Evolutionary conservation across 1,140 invertebrate genomes (phyloP).

Genomic region (Drosophila mauritiana): DNA sequence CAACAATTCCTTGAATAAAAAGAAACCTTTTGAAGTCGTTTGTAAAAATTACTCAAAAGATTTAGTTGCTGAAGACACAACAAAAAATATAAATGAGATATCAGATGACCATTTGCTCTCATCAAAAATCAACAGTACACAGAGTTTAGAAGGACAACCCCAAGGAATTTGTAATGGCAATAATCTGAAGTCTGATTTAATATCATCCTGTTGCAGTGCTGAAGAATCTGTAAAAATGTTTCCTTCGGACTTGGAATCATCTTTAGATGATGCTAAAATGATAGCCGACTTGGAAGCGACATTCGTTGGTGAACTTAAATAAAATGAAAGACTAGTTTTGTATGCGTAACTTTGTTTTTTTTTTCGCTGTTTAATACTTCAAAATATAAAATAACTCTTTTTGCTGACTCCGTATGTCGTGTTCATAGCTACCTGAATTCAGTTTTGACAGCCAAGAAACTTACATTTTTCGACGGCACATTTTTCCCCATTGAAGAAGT

Average conservation of each 20-base stretch:
- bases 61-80: background rate
- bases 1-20: background rate
- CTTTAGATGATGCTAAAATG: slow-evolving; percentile 34
- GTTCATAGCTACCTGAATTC: too few species aligned
- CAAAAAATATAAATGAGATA: background rate
- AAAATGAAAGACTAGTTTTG: slow-evolving; percentile 5
- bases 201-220: background rate
- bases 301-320: slow-evolving; percentile 56
- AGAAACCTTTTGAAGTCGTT: background rate
- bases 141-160: background rate
- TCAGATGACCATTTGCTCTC: too few species aligned
- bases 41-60: background rate
- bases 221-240: background rate
- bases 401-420: too few species aligned
- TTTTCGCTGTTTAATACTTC: too few species aligned
- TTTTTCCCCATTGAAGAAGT: too few species aligned
- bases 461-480: too few species aligned
- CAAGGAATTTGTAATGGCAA: background rate
- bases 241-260: background rate
- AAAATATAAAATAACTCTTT: too few species aligned
- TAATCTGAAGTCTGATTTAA: background rate
- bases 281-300: slow-evolving; percentile 52
- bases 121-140: background rate
- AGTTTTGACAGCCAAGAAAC: too few species aligned
- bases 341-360: too few species aligned